phyloP scores from a whole-genome alignment of 2,113 vertebrate species.

The Microtus pennsylvanicus region DNA sequence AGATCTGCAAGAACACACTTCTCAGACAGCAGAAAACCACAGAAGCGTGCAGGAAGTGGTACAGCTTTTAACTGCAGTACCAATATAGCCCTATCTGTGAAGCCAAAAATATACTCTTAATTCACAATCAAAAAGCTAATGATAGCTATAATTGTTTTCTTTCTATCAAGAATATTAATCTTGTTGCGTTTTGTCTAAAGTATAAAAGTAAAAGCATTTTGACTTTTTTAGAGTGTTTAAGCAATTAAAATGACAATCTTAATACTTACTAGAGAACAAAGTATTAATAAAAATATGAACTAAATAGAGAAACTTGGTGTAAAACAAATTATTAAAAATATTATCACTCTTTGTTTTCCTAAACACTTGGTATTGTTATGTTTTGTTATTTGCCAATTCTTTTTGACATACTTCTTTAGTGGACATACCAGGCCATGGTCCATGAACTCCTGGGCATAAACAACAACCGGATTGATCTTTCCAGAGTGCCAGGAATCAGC shows the following conservation, averaged over 20 bases:
- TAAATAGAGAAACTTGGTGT: constrained; percentile 55
- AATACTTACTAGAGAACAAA: constrained; percentile 47
- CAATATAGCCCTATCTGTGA: constrained; percentile 79
- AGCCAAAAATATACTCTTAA: constrained; percentile 73
- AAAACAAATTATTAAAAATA: constrained; percentile 39
- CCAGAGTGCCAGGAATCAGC: constrained; percentile 94
- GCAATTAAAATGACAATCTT: constrained; percentile 58
- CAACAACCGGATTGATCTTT: constrained; percentile 98
- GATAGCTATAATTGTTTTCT: constrained; percentile 69
- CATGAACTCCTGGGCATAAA: constrained; percentile 96
- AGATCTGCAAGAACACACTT: constrained; percentile 74
- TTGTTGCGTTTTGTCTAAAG: neutral
- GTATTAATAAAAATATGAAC: constrained; percentile 54
- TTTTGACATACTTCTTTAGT: constrained; percentile 85
- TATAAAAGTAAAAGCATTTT: constrained; percentile 67
- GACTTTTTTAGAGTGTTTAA: constrained; percentile 59
- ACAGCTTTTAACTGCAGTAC: constrained; percentile 69
- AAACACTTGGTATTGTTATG: constrained; percentile 43
- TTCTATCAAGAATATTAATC: constrained; percentile 60
- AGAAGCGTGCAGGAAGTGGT: constrained; percentile 42
- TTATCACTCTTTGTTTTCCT: constrained; percentile 50
- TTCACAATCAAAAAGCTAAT: constrained; percentile 63
- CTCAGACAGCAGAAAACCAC: constrained; percentile 63
- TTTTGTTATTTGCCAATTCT: constrained; percentile 39
- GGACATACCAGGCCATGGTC: constrained; percentile 99